phyloP scores from a whole-genome alignment of 2,888 invertebrate species.

The Nomada lathburiana region DNA sequence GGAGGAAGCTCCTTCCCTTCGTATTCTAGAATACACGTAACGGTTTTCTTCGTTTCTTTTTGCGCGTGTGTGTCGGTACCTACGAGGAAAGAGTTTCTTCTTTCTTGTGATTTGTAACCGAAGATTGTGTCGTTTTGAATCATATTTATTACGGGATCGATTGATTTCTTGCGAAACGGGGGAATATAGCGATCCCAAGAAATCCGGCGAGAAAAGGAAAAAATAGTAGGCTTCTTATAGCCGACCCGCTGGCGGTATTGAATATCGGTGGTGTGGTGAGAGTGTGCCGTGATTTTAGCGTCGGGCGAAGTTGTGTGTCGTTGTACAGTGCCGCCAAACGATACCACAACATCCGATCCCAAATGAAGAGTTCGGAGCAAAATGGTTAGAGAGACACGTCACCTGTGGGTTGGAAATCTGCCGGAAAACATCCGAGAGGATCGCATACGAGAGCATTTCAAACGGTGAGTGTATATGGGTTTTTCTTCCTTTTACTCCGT shows the following conservation, averaged over 20 bases:
- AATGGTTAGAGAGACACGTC: slow-evolving; percentile 99
- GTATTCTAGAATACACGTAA: slow-evolving; percentile 59
- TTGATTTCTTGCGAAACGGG: slow-evolving; percentile 47
- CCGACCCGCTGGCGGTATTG: slow-evolving; percentile 58
- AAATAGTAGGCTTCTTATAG: slow-evolving; percentile 32
- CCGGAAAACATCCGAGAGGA: slow-evolving; percentile 99
- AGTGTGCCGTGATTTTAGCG: slow-evolving; percentile 68
- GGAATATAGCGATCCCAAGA: slow-evolving; percentile 24
- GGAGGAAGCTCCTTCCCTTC: slow-evolving; percentile 53
- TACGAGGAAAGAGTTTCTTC: slow-evolving; percentile 27
- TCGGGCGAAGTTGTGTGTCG: slow-evolving; percentile 83
- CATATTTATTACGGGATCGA: slow-evolving; percentile 27
- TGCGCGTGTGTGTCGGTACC: slow-evolving; percentile 53
- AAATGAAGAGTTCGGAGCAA: slow-evolving; percentile 97
- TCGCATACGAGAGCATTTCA: slow-evolving; percentile 98
- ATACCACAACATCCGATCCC: slow-evolving; percentile 87
- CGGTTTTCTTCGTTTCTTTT: slow-evolving; percentile 54
- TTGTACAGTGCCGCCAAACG: slow-evolving; percentile 84
- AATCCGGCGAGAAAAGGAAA: slow-evolving; percentile 23
- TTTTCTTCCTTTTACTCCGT: background rate
- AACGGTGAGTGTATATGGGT: slow-evolving; percentile 89
- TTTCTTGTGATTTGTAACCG: slow-evolving; percentile 31
- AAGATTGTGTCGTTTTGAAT: slow-evolving; percentile 34
- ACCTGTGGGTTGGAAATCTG: slow-evolving; percentile 99
- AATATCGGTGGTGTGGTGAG: slow-evolving; percentile 69